phyloP scores from a whole-genome alignment of 2,113 vertebrate species.

The Hemiprocne comata region DNA sequence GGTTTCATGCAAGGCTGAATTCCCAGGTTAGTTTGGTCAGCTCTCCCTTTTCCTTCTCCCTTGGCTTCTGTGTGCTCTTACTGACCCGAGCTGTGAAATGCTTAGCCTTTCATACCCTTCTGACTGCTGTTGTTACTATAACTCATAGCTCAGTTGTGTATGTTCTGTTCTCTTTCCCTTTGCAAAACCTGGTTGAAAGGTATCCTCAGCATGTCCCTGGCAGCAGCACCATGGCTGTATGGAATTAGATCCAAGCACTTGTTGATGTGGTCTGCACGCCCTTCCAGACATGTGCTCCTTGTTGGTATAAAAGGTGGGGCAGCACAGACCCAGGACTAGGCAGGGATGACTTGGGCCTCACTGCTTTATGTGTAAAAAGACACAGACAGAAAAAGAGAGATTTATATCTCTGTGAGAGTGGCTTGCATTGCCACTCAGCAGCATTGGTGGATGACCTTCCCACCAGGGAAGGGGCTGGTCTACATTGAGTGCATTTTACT shows the following conservation, averaged over 20 bases:
- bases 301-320: neutral
- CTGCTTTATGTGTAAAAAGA: neutral
- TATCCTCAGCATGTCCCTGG: neutral
- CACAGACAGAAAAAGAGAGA: neutral
- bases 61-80: neutral
- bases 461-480: neutral
- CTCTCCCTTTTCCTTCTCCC: neutral
- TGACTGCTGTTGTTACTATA: neutral
- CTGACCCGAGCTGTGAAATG: neutral
- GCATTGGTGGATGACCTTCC: neutral
- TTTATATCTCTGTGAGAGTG: neutral
- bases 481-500: neutral
- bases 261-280: neutral
- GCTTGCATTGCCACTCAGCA: neutral
- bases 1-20: neutral
- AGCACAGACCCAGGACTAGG: neutral
- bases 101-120: neutral
- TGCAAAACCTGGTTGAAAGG: neutral
- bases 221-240: neutral
- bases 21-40: neutral
- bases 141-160: neutral
- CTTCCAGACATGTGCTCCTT: accelerated
- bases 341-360: accelerated
- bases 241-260: neutral
- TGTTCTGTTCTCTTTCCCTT: neutral